A percentile compares a stretch with the other conserved stretches of the same genome.
These are phyloP conservation scores for Saccopteryx leptura DNA, from an alignment of 2,113 vertebrate genomes.

Conservation along the genomic window DNA sequence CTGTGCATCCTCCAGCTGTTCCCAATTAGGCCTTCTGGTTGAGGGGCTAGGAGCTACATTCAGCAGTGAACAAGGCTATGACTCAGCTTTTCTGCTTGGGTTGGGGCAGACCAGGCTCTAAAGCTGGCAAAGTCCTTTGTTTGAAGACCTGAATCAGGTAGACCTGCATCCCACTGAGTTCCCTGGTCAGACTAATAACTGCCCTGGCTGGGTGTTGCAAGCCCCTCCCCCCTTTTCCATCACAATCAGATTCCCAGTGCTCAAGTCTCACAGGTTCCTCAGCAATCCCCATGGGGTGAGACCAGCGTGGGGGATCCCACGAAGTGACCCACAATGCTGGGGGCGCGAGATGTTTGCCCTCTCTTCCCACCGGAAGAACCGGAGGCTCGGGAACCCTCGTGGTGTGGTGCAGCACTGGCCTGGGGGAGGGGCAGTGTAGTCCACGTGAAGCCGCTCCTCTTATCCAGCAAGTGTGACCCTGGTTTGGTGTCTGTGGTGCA, in stretches of 20 bases:
- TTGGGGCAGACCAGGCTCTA: background rate
- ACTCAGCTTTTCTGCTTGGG: background rate
- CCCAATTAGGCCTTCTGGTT: background rate
- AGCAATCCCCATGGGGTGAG: background rate
- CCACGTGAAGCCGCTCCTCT: fast-evolving
- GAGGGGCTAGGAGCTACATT: background rate
- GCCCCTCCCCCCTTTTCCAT: background rate
- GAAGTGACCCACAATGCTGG: background rate
- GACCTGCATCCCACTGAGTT: background rate
- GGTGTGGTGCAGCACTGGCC: fast-evolving
- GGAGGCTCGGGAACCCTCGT: fast-evolving
- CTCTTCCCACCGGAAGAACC: background rate
- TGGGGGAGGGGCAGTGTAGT: fast-evolving
- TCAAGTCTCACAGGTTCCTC: background rate
- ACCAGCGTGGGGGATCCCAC: background rate
- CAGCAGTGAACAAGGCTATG: background rate
- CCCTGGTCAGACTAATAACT: background rate
- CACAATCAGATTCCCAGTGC: background rate
- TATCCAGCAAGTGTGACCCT: background rate
- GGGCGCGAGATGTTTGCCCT: background rate
- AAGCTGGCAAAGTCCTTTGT: background rate
- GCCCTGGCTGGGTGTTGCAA: background rate
- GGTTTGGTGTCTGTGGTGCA: background rate
- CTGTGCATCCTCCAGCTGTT: background rate
- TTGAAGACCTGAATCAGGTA: background rate